A percentile compares a stretch with the other conserved stretches of the same genome.
phyloP scores from a whole-genome alignment of 2,797 vertebrate species.

The Enteromius trimaculatus region DNA sequence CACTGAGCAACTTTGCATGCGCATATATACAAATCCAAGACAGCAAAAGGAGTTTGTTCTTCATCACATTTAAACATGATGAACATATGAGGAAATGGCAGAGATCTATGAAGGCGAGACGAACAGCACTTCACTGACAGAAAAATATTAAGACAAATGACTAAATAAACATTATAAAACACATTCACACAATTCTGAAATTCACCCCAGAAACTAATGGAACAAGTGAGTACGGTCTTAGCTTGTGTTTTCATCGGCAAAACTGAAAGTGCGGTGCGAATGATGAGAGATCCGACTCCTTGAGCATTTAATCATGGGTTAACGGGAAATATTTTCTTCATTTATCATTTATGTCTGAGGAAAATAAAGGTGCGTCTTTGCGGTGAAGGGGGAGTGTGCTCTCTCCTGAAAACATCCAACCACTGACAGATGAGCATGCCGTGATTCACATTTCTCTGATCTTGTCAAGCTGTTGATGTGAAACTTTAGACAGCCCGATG shows the following conservation, averaged over 20 bases:
- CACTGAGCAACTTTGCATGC: background rate
- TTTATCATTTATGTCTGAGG: constrained; percentile 31
- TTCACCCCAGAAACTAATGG: constrained; percentile 6
- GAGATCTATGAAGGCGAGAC: constrained; percentile 19
- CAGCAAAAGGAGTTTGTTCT: constrained; percentile 36
- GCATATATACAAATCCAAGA: background rate
- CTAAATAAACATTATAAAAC: constrained; percentile 30
- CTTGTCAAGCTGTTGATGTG: constrained; percentile 50
- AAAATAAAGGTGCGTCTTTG: constrained; percentile 43
- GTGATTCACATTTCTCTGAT: constrained; percentile 29
- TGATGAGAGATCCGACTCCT: constrained; percentile 38
- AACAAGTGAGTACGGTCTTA: constrained; percentile 18
- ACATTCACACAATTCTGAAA: constrained; percentile 15
- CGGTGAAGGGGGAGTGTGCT: constrained; percentile 14
- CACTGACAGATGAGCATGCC: constrained; percentile 47
- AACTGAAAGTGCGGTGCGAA: background rate
- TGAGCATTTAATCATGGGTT: constrained; percentile 37
- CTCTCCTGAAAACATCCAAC: constrained; percentile 32
- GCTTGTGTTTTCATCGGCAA: constrained; percentile 22
- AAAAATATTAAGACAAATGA: constrained; percentile 40
- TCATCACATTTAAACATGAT: constrained; percentile 27
- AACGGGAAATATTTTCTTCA: constrained; percentile 46
- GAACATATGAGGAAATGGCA: constrained; percentile 14
- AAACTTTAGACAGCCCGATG: constrained; percentile 34
- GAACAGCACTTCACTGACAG: constrained; percentile 29